A percentile compares a stretch with the other conserved stretches of the same genome.
Evolutionary conservation across 2,113 vertebrate genomes (phyloP).

Genomic region (Ardeotis arabs): DNA sequence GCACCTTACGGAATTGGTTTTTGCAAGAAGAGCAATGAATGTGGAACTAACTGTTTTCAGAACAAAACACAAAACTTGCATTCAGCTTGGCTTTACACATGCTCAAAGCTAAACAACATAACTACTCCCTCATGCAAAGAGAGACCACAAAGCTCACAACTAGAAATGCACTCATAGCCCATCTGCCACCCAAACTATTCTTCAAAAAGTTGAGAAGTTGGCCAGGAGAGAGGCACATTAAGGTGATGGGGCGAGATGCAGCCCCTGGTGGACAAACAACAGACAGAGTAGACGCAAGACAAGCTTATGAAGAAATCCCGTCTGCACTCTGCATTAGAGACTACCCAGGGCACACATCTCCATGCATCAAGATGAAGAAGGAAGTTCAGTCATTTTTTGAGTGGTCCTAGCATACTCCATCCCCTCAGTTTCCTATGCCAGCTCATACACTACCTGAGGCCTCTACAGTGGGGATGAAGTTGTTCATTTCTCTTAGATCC

Average conservation of each 20-base stretch:
- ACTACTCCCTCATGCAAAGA: background rate
- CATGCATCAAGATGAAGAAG: background rate
- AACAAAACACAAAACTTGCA: background rate
- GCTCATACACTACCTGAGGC: accelerated
- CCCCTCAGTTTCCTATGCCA: background rate
- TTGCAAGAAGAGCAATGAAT: background rate
- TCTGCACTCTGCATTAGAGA: background rate
- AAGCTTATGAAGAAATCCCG: background rate
- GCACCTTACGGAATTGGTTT: background rate
- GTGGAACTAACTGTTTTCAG: background rate
- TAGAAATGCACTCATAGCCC: background rate
- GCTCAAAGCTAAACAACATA: background rate
- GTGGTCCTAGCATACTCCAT: background rate
- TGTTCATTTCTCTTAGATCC: background rate
- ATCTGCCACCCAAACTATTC: background rate
- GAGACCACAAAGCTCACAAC: background rate
- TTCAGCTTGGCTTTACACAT: background rate
- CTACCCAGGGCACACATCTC: background rate
- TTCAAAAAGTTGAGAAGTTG: background rate
- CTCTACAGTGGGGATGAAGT: background rate
- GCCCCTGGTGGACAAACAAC: accelerated
- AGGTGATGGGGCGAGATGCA: background rate
- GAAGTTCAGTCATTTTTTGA: background rate
- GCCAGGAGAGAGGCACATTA: background rate
- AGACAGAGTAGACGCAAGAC: background rate